These are phyloP conservation scores for Pecten maximus DNA, from an alignment of 2,888 invertebrate species.

Conservation along the genomic window DNA sequence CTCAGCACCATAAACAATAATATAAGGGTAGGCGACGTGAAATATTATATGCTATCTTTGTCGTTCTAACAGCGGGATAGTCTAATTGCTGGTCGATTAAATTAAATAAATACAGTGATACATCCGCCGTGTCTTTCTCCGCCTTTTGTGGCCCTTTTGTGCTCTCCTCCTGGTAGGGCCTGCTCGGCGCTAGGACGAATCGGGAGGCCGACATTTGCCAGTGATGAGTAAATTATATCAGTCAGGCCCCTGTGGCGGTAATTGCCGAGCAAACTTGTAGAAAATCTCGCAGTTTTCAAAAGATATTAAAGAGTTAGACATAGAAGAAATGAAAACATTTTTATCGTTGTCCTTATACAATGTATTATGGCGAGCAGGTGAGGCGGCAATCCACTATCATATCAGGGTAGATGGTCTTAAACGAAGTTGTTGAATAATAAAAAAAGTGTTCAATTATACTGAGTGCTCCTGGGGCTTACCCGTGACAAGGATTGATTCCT, in stretches of 20 bases:
- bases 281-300: conserved; percentile 42
- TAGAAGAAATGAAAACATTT: conserved; percentile 21
- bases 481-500: conserved; percentile 54
- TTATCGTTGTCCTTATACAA: conserved; percentile 36
- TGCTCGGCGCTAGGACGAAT: conserved; percentile 59
- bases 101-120: conserved; percentile 70
- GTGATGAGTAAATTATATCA: conserved; percentile 66
- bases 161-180: conserved; percentile 42
- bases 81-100: conserved; percentile 68
- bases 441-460: conserved; percentile 52
- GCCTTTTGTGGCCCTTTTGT: conserved; percentile 58
- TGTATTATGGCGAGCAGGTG: conserved; percentile 51
- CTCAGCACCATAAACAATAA: conserved; percentile 46
- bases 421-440: conserved; percentile 53
- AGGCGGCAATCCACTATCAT: conserved; percentile 38
- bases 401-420: conserved; percentile 50
- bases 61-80: conserved; percentile 55
- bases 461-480: conserved; percentile 51
- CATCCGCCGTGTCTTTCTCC: conserved; percentile 61
- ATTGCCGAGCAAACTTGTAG: conserved; percentile 52
- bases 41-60: conserved; percentile 56
- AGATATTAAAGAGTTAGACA: conserved; percentile 36
- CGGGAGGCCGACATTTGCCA: conserved; percentile 57
- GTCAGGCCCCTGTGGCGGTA: conserved; percentile 68
- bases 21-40: conserved; percentile 40